Base-by-base conservation (phyloP, 2,113 vertebrate species). In the Toxotes jaculatrix region DNA sequence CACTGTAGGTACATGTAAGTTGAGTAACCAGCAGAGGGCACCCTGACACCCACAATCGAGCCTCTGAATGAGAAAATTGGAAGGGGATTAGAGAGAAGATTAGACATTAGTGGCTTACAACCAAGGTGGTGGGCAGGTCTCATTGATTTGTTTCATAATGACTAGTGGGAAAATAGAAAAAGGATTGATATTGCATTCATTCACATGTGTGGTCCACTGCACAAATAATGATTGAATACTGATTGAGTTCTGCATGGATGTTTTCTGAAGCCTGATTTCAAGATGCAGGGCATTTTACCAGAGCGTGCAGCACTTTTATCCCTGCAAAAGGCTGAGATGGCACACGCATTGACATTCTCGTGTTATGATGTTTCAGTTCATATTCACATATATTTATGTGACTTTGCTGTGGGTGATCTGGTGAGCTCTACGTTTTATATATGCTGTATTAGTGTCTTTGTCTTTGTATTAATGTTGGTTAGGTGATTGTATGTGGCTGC, bases 11-110 rank as follows among this genome's bases (percentile, higher is more conserved):
- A 21, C 13, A 45, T 19, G 16, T 77, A 47, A 55, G 13, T 10
- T 47, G 21, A 71, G 16, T 71, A 42, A 67, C 91, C 94, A 94
- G 90, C 82, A 95, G 94, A 91, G 91, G 94, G 93, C 94, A 79
- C 65, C 38, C 66, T 65, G 66, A 69, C 74, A 91, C 85, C 40
- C 63, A 59, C 23, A 78, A 51, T 81, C 55, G 1, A 67, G 42
- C 23, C 23, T 68, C 4, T 51, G 14, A 38, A 42, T 34, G 45
- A 32, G 21, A 13, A 57, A 19, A 42, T 13, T 51, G 12, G 7
- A 68, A 27, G 27, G 27, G 27, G 27, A 27, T 27, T 27, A 27
- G 27, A 27, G 27, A 27, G 27, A 27, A 27, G 60, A 38, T 77
- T 34, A 63, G 40, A 75, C 60, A 57, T 83, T 45, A 74, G 69